Percentiles rank a stretch among this genome's conserved stretches.
Evolutionary conservation across 1,140 invertebrate genomes (phyloP).

Genomic region (Brachionus asplanchnoidis): DNA sequence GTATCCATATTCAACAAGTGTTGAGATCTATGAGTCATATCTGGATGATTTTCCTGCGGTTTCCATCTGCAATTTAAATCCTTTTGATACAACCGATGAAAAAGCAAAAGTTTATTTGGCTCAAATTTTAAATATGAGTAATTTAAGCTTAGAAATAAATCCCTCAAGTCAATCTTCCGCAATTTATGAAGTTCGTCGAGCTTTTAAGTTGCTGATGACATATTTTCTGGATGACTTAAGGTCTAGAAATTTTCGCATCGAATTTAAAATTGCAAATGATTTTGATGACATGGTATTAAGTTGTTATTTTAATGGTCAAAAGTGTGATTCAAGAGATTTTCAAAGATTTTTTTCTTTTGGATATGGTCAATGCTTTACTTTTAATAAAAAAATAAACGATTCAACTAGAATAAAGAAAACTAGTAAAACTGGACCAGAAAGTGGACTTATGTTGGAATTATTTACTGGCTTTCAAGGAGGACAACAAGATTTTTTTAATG

Average conservation of each 20-base stretch:
- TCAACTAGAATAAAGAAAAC: not conserved
- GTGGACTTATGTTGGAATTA: slow-evolving; percentile 1
- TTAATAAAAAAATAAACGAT: not conserved
- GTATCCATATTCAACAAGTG: not conserved
- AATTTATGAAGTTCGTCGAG: too few relatives aligned
- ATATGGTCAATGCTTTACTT: slow-evolving; percentile 26
- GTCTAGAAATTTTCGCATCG: too few relatives aligned
- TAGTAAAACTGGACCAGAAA: not conserved
- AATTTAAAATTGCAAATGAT: not conserved
- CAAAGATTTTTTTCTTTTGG: not conserved
- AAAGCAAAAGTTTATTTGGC: too few relatives aligned
- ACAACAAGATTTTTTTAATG: not conserved
- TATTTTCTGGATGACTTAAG: not conserved
- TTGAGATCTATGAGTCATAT: not conserved
- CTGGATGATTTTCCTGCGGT: not conserved
- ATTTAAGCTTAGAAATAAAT: not conserved
- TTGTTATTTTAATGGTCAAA: slow-evolving; percentile 17
- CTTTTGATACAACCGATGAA: not conserved
- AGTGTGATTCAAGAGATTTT: not conserved
- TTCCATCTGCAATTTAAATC: not conserved
- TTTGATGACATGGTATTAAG: not conserved
- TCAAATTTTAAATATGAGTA: not conserved
- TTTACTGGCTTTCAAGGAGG: not conserved
- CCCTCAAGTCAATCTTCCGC: too few relatives aligned
- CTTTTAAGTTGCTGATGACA: too few relatives aligned